These are phyloP conservation scores for Laticauda colubrina DNA, from an alignment of 2,113 vertebrate genomes.

Conservation along the genomic window DNA sequence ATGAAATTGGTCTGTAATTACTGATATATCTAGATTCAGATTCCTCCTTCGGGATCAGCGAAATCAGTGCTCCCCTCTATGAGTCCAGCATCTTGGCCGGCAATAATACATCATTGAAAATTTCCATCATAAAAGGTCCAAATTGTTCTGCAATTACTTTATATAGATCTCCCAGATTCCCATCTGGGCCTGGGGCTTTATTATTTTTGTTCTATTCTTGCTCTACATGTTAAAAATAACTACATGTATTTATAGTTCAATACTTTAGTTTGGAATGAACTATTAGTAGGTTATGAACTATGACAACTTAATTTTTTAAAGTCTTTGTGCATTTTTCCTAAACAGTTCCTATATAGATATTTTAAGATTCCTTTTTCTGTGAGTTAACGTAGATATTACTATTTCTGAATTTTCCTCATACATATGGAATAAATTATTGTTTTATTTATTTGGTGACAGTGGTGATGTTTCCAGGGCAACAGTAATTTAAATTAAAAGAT, in stretches of 20 bases:
- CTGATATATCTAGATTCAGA: too few species aligned
- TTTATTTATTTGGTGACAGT: slow-evolving; percentile 36
- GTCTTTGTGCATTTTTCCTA: slow-evolving; percentile 38
- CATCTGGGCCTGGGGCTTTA: too few species aligned
- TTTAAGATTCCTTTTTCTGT: slow-evolving; percentile 43
- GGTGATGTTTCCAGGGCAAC: slow-evolving; percentile 42
- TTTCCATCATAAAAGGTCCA: too few species aligned
- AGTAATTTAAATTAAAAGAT: slow-evolving; percentile 33
- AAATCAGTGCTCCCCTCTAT: too few species aligned
- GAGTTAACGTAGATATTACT: slow-evolving; percentile 25
- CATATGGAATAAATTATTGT: slow-evolving; percentile 36
- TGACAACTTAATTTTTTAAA: slow-evolving; percentile 49
- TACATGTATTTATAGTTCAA: slow-evolving; percentile 44
- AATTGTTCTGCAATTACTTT: too few species aligned
- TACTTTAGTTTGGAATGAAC: slow-evolving; percentile 52
- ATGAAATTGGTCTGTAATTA: too few species aligned
- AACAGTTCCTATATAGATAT: slow-evolving; percentile 47
- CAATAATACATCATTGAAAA: too few species aligned
- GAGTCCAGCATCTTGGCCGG: too few species aligned
- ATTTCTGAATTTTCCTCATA: slow-evolving; percentile 23
- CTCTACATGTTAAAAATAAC: slow-evolving; percentile 35
- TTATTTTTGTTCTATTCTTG: slow-evolving; percentile 1
- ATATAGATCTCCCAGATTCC: too few species aligned
- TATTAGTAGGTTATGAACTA: slow-evolving; percentile 58
- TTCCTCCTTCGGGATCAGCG: too few species aligned